Conservation (phyloP, 1,140 invertebrate species). For the Caenorhabditis tropicalis region DNA sequence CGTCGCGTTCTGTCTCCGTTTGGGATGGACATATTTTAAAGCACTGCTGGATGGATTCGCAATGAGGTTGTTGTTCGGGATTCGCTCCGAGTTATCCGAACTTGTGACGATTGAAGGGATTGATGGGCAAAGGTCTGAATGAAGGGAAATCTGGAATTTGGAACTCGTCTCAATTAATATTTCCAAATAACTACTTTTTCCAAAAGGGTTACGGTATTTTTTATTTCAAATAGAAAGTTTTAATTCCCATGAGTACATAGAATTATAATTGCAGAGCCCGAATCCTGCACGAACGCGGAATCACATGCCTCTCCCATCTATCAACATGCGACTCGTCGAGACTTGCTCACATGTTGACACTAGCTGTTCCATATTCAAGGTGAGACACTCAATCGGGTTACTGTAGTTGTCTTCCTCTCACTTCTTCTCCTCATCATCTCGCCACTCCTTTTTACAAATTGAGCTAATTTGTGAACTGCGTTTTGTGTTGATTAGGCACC, state of each 20-base stretch:
- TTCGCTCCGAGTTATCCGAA: constrained; percentile 89
- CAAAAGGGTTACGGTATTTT: too few relatives aligned
- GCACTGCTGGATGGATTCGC: constrained; percentile 90
- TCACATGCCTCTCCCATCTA: constrained; percentile 73
- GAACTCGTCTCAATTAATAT: too few relatives aligned
- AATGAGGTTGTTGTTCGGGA: constrained; percentile 89
- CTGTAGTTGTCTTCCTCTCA: constrained; percentile 15
- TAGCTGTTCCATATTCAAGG: constrained; percentile 81
- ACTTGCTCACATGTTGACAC: constrained; percentile 82
- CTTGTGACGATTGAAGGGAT: constrained; percentile 84
- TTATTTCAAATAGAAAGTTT: too few relatives aligned
- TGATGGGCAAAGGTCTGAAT: constrained; percentile 84
- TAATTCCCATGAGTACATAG: too few relatives aligned
- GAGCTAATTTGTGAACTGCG: constrained; percentile 23
- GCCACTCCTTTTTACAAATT: background rate
- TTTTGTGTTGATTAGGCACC: constrained; percentile 39
- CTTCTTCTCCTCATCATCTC: background rate
- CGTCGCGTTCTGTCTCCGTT: constrained; percentile 85
- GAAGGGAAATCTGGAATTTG: constrained; percentile 78
- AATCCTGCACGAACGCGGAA: constrained; percentile 48
- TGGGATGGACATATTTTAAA: constrained; percentile 92
- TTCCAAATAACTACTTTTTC: too few relatives aligned
- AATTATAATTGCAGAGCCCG: constrained; percentile 39
- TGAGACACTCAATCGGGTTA: constrained; percentile 47
- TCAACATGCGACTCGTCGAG: constrained; percentile 79